Base-by-base conservation (phyloP, 2,113 vertebrate genomes). In the Varanus salvator region DNA sequence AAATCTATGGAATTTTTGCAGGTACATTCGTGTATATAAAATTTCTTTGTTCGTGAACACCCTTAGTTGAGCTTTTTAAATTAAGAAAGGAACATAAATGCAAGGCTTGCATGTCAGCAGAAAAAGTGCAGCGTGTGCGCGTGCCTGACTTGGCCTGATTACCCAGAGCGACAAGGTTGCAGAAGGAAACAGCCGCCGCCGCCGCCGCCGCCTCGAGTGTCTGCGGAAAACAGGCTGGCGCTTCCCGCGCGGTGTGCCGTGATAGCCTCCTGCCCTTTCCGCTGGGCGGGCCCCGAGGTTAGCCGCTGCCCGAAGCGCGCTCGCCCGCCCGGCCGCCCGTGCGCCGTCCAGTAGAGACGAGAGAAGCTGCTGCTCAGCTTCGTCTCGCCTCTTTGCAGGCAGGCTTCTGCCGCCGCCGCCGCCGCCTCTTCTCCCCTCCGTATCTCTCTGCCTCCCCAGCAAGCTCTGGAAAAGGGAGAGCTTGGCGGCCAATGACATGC, bases 401-500 rank as follows among this genome's bases (percentile, higher is more conserved):
- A 19, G 60, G 60, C 38, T 44, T 44, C 38, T 44, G 38, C 38
- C 38, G 38, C 38, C 38, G 38, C 38, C 38, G 38, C 38, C 38
- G 38, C 38, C 38, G 38, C 38, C 38, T 44, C 38, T 64, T 19
- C 57, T 75, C 54, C 19, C 6, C 66, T 60, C 19, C 38, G 57
- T 34, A 6, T 83, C 17, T 31, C 19, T 60, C 44, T 31, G 11
- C 50, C 83, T 31, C 69, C 52, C 34, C 29, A 38, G n/a, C 52
- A 8, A 77, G 74, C 74, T 77, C 81, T 71, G 76, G 92, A 88
- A n/a, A 17, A 27, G 29, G 86, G 76, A 25, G 23, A 4, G 92
- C 50, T 57, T 25, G 21, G 81, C 5, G 89, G 80, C 96, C 96
- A 96, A 96, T 96, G 91, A 93, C 31, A 92, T 31, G 78, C 68